Evolutionary conservation across 1,140 invertebrate species (phyloP).

Genomic region (Drosophila ohnishii): DNA sequence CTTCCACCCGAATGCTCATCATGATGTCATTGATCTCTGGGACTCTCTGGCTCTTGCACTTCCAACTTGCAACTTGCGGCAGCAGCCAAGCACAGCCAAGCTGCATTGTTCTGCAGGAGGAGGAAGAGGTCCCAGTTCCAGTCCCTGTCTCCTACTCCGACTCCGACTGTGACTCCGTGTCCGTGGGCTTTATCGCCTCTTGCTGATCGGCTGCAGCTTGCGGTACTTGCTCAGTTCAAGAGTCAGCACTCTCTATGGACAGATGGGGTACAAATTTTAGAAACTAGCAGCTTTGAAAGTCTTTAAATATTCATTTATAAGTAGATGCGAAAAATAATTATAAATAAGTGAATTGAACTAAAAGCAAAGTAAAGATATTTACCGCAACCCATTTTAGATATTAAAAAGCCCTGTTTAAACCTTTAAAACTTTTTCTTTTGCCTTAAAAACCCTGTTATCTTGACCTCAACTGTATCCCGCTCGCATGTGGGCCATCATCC

Average conservation of each 20-base stretch:
- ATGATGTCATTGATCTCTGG: conserved; percentile 72
- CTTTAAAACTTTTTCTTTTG: no score
- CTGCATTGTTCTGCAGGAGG: conserved; percentile 75
- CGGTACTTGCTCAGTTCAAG: conserved; percentile 77
- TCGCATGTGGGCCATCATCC: conserved; percentile 21
- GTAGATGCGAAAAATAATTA: background rate
- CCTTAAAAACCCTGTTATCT: background rate
- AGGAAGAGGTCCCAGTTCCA: conserved; percentile 41
- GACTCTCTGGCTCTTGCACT: conserved; percentile 11
- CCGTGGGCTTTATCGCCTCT: conserved; percentile 59
- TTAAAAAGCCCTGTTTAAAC: no score
- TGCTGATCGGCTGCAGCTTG: conserved; percentile 64
- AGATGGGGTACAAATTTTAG: conserved; percentile 1
- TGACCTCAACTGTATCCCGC: conserved; percentile 4
- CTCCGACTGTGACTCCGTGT: background rate
- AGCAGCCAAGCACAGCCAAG: conserved; percentile 48
- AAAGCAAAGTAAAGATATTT: no score
- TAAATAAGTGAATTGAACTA: no score
- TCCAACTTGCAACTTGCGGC: conserved; percentile 22
- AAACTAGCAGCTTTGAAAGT: background rate
- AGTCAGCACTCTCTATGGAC: conserved; percentile 57
- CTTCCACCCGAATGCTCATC: conserved; percentile 64
- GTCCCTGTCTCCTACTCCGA: conserved; percentile 4
- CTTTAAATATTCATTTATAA: no score
- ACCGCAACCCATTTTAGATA: no score